These are phyloP conservation scores for Silurus glanis DNA, from an alignment of 2,113 vertebrate species.

Conservation along the genomic window DNA sequence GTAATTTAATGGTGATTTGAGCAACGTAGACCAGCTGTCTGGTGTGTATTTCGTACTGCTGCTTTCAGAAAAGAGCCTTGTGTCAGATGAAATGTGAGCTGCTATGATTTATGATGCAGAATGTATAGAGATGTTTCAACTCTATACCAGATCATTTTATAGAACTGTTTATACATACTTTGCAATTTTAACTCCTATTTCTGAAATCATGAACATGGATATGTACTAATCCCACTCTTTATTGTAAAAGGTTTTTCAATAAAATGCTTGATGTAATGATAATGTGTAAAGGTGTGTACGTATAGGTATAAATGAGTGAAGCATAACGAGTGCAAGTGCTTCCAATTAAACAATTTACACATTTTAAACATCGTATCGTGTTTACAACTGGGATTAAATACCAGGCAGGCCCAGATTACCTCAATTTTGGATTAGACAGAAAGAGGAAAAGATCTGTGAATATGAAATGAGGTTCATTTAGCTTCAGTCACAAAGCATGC, in stretches of 20 bases:
- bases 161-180: background rate
- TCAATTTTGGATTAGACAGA: background rate
- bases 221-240: background rate
- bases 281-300: background rate
- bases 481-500: background rate
- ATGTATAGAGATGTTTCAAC: background rate
- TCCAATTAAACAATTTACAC: background rate
- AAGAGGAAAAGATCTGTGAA: background rate
- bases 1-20: background rate
- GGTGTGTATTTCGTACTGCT: background rate
- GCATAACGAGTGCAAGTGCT: background rate
- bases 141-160: background rate
- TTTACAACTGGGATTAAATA: background rate
- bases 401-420: background rate
- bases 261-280: background rate
- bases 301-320: background rate
- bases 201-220: background rate
- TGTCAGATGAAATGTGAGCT: background rate
- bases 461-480: background rate
- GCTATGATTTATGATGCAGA: background rate
- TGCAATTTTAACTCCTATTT: background rate
- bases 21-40: background rate
- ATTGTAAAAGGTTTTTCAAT: background rate
- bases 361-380: background rate
- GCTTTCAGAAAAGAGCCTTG: background rate